phyloP scores from a whole-genome alignment of 2,113 vertebrate genomes.

The Peromyscus californicus region DNA sequence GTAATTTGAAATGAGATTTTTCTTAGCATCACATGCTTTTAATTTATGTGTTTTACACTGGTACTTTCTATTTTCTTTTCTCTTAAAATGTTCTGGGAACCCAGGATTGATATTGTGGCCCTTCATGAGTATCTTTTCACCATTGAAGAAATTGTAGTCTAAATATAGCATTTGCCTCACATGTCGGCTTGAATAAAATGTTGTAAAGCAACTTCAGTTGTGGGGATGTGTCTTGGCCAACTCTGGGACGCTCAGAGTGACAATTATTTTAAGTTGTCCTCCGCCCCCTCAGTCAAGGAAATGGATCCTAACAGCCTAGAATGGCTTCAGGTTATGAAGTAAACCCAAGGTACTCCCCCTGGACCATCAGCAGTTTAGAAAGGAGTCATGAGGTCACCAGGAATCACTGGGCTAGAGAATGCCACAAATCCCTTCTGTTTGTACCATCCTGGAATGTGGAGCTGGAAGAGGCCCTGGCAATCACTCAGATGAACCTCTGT shows the following conservation, averaged over 20 bases:
- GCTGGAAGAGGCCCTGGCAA: background rate
- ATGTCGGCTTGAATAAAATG: slow-evolving; percentile 13
- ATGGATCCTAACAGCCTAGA: background rate
- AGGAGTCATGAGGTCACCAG: background rate
- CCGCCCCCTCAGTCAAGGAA: background rate
- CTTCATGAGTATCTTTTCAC: background rate
- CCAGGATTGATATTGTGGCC: background rate
- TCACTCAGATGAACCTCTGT: background rate
- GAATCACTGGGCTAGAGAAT: background rate
- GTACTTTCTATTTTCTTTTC: slow-evolving; percentile 33
- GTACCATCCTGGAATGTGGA: background rate
- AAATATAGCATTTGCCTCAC: background rate
- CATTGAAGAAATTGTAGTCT: background rate
- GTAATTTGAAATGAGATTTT: background rate
- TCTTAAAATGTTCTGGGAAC: background rate
- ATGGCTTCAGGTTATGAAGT: slow-evolving; percentile 14
- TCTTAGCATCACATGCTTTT: background rate
- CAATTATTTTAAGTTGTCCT: background rate
- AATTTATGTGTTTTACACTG: background rate
- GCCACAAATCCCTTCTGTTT: background rate
- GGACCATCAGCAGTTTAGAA: background rate
- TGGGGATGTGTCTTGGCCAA: background rate
- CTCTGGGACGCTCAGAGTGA: background rate
- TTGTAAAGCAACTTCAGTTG: background rate
- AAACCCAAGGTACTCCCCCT: background rate